Conservation (phyloP, 2,888 invertebrate genomes). For the Tiliacea aurago region DNA sequence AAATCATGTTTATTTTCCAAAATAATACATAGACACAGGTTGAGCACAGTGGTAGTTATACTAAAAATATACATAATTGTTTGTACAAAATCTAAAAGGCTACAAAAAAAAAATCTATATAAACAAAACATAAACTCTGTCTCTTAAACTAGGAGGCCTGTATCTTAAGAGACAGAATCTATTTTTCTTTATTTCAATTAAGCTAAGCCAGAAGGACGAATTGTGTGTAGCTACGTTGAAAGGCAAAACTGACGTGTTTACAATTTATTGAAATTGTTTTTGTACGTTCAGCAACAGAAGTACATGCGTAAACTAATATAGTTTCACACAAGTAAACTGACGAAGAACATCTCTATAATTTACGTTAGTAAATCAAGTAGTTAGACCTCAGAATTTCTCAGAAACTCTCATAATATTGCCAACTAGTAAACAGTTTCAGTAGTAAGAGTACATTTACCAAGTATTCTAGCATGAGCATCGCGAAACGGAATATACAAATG, state of each 20-base stretch:
- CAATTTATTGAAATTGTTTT: neutral
- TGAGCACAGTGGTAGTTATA: too few relatives aligned
- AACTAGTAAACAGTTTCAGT: neutral
- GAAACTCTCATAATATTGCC: neutral
- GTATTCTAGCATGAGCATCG: slow-evolving; percentile 5
- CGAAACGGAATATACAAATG: slow-evolving; percentile 12
- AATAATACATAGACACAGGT: too few relatives aligned
- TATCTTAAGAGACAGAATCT: too few relatives aligned
- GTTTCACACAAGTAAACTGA: slow-evolving; percentile 4
- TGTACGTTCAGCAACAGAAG: neutral
- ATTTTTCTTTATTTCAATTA: too few relatives aligned
- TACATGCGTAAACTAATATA: neutral
- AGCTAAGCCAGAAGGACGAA: too few relatives aligned
- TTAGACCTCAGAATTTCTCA: neutral
- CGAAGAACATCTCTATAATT: neutral
- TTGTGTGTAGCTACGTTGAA: too few relatives aligned
- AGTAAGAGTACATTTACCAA: neutral
- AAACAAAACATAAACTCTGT: too few relatives aligned
- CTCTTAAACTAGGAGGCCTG: too few relatives aligned
- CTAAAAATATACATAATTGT: too few relatives aligned
- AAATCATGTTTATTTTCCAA: too few relatives aligned
- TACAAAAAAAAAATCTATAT: too few relatives aligned
- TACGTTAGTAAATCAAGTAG: neutral
- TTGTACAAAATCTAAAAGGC: too few relatives aligned
- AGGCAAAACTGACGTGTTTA: neutral